These are phyloP conservation scores for Anagyrus pseudococci DNA, from an alignment of 2,888 invertebrate species.

Conservation along the genomic window DNA sequence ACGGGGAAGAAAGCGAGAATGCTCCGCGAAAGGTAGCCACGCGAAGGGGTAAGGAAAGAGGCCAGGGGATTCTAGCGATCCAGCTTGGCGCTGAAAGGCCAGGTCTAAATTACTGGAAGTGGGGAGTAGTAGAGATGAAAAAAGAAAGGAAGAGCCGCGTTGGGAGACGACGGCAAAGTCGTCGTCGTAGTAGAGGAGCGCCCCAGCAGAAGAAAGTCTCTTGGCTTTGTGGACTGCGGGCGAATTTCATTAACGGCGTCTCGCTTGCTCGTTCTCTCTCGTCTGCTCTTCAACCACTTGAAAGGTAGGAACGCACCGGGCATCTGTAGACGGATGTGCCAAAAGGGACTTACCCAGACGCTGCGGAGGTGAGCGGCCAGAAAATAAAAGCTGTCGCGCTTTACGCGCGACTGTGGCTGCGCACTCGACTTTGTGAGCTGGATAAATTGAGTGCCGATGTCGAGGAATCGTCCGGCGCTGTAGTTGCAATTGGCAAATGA, in stretches of 20 bases:
- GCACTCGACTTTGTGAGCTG: not conserved
- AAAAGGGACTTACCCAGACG: not conserved
- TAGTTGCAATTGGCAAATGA: not conserved
- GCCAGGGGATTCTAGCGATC: not conserved
- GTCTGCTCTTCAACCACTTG: not conserved
- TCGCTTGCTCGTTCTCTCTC: slow-evolving; percentile 21
- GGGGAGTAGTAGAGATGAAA: not conserved
- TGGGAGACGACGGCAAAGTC: not conserved
- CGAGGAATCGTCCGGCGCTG: no score
- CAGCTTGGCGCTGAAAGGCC: not conserved
- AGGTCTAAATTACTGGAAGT: not conserved
- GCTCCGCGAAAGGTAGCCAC: no score
- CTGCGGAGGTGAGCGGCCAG: not conserved
- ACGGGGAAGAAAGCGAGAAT: no score
- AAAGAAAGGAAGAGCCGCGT: not conserved
- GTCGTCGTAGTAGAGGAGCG: not conserved
- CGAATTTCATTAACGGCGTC: slow-evolving; percentile 32
- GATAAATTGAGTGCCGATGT: not conserved
- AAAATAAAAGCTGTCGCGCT: not conserved
- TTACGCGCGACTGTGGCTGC: not conserved
- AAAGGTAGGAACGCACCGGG: not conserved
- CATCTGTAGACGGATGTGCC: no score
- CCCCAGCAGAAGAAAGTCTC: slow-evolving; percentile 9
- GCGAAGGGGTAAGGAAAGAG: not conserved
- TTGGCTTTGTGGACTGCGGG: slow-evolving; percentile 29